Conservation (phyloP, 2,797 vertebrate genomes). For the Huso huso region DNA sequence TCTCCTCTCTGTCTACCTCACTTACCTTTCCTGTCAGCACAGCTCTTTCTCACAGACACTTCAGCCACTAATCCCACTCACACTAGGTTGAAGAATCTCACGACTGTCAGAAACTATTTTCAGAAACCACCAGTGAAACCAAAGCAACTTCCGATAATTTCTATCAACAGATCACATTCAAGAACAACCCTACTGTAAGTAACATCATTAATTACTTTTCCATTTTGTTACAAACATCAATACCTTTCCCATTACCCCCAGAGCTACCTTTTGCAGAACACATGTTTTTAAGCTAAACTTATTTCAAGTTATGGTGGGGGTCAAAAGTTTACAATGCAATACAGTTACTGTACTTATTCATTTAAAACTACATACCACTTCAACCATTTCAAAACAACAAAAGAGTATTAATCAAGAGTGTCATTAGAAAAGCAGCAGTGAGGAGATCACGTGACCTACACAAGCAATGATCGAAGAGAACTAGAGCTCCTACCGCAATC, state of each 20-base stretch:
- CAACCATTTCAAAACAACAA: too few relatives aligned
- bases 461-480: too few relatives aligned
- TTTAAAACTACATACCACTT: too few relatives aligned
- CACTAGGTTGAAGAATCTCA: neutral
- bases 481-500: too few relatives aligned
- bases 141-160: neutral
- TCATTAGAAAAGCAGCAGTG: too few relatives aligned
- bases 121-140: neutral
- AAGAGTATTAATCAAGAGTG: too few relatives aligned
- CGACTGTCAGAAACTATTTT: neutral
- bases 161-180: neutral
- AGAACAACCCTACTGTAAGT: neutral
- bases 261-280: neutral
- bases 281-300: too few relatives aligned
- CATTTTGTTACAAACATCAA: constrained; percentile 42
- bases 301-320: too few relatives aligned
- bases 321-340: too few relatives aligned
- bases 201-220: neutral
- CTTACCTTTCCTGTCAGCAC: neutral
- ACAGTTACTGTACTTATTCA: too few relatives aligned
- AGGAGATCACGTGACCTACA: too few relatives aligned
- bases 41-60: neutral
- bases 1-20: neutral
- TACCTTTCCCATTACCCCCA: neutral
- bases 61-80: too few relatives aligned